Percentiles rank a stretch among this genome's conserved stretches.
Conservation (phyloP, 2,113 vertebrate species). For the Cygnus buccinator region DNA sequence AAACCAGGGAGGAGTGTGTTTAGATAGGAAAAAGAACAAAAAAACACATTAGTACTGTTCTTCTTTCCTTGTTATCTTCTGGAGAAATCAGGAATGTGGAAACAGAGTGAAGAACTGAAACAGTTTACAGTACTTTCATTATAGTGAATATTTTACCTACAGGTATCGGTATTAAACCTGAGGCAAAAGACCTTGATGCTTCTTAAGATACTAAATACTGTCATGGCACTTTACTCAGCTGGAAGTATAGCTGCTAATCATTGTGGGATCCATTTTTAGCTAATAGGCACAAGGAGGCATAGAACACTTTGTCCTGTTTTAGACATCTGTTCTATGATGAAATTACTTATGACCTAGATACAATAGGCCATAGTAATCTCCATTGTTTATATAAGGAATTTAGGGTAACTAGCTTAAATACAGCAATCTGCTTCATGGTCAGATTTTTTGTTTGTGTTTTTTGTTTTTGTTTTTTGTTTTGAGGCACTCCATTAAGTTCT, state of each 20-base stretch:
- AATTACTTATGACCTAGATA: neutral
- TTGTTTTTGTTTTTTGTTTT: neutral
- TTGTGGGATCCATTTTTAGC: neutral
- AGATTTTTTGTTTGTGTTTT: neutral
- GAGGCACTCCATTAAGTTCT: neutral
- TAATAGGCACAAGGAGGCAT: neutral
- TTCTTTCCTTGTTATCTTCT: neutral
- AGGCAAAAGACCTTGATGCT: neutral
- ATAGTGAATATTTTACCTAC: neutral
- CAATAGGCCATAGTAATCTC: neutral
- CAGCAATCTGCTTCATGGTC: neutral
- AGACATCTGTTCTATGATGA: neutral
- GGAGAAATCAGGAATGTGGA: accelerated
- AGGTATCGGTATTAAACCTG: neutral
- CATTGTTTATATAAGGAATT: neutral
- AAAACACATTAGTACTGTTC: neutral
- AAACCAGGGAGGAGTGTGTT: neutral
- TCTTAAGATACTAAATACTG: neutral
- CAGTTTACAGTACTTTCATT: neutral
- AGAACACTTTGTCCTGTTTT: neutral
- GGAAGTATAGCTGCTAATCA: neutral
- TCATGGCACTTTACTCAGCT: neutral
- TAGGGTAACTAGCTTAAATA: neutral
- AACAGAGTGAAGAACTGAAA: neutral
- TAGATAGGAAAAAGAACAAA: neutral